Evolutionary conservation across 2,888 invertebrate species (phyloP), one percentile per base, ranked within the genome.

Genomic region (Tachina fera): DNA sequence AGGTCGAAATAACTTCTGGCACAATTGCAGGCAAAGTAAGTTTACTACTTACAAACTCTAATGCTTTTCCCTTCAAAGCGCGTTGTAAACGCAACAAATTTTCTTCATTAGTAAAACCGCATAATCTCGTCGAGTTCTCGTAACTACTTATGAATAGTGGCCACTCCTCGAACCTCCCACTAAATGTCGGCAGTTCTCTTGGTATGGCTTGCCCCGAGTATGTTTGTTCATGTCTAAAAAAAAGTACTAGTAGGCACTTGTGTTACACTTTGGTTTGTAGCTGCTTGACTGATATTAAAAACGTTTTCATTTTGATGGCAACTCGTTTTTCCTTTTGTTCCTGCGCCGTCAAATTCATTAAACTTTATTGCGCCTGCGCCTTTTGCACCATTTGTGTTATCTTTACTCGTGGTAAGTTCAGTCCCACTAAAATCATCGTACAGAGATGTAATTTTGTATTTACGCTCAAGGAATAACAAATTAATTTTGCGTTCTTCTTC

Each of bases 121-220:
- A 86, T 41, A 83, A 49, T 1, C 56, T 45, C 1, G 82, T 76
- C 1, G 71, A 83, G 22, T 76, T 82, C 11, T 75, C 51, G 19
- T 67, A 87, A 45, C 61, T 85, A 19, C 79, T 83, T 11, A 81
- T 76, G 53, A 83, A 87, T 1, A 81, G 45, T 19, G 86, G 74
- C 84, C 87, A 87, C 45, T 85, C 76, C 45, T 87, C 86, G 22
- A 83, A 67, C 11, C 65, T 71, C 16, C 81, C 87, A 51, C 77
- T 81, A 53, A 87, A 83, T 4, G 9, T 47, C 9, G 87, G 79
- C 6, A 84, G 56, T n/a, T 86, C 86, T 45, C 70, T 77, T 19
- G 67, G 65, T 3, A 82, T 16, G 5, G 14, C n/a, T 47, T 65
- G 76, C 3, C 78, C 19, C 11, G 83, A 13, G 10, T 71, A 41